Evolutionary conservation across 2,113 vertebrate genomes (phyloP).

Genomic region (Chelonoidis abingdonii): DNA sequence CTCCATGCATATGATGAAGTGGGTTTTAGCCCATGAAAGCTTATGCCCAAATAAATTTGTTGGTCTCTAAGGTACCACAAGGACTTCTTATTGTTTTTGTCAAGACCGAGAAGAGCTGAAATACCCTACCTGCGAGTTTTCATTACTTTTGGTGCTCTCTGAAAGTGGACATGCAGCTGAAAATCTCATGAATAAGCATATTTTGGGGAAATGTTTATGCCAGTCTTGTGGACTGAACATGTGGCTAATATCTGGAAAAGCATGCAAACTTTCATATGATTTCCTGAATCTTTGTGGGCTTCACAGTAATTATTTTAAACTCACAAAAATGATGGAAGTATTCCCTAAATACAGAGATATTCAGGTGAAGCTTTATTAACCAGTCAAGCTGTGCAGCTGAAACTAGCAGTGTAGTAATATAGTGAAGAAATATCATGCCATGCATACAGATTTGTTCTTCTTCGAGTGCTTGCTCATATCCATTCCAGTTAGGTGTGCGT

Average conservation of each 20-base stretch:
- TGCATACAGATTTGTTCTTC: slow-evolving; percentile 33
- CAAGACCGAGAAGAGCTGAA: background rate
- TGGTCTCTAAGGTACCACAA: no score
- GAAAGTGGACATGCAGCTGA: background rate
- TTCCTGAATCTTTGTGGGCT: background rate
- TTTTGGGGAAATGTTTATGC: background rate
- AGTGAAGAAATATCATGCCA: background rate
- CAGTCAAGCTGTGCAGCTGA: slow-evolving; percentile 20
- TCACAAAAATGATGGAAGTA: background rate
- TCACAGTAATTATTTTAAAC: background rate
- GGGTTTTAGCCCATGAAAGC: no score
- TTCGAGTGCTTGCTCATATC: no score
- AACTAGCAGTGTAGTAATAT: slow-evolving; percentile 20
- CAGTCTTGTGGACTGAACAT: background rate
- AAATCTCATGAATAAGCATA: background rate
- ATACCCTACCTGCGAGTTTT: background rate
- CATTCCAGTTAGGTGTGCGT: no score
- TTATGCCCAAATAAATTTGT: no score
- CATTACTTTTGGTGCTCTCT: slow-evolving; percentile 13
- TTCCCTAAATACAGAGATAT: background rate
- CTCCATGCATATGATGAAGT: no score
- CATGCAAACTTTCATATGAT: background rate
- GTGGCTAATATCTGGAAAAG: background rate
- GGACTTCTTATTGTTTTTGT: no score
- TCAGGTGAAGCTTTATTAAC: slow-evolving; percentile 35